Percentiles rank a stretch among this genome's conserved stretches.
Conservation (phyloP, 2,888 invertebrate species). For the Zelleria hepariella region DNA sequence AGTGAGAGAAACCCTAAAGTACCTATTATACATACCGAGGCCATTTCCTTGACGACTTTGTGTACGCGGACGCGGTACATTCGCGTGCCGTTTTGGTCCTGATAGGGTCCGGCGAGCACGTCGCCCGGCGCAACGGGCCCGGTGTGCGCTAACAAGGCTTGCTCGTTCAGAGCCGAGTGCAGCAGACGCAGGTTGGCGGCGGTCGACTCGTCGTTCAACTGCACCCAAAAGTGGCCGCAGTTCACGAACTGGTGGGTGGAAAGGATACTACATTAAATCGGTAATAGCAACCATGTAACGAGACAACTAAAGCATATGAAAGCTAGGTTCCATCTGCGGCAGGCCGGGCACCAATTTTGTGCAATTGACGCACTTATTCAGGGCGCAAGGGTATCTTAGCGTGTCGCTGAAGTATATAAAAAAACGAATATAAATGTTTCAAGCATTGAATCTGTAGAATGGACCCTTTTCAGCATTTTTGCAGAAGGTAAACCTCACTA, state of each 20-base stretch:
- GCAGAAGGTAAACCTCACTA: too few relatives aligned
- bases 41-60: conserved; percentile 37
- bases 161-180: conserved; percentile 25
- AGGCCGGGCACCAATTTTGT: too few relatives aligned
- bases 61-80: conserved; percentile 71
- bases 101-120: conserved; percentile 72
- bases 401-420: too few relatives aligned
- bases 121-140: conserved; percentile 50
- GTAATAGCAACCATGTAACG: too few relatives aligned
- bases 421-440: too few relatives aligned
- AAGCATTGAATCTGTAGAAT: too few relatives aligned
- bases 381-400: too few relatives aligned
- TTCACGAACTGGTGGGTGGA: conserved; percentile 33
- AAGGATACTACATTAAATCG: background rate
- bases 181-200: conserved; percentile 27
- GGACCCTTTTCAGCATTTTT: too few relatives aligned
- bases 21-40: conserved; percentile 36
- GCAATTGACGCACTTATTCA: too few relatives aligned
- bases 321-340: too few relatives aligned
- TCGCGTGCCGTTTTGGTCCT: conserved; percentile 29
- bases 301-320: too few relatives aligned
- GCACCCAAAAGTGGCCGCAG: conserved; percentile 80
- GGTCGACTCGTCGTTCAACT: conserved; percentile 62
- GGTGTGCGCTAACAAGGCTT: conserved; percentile 24
- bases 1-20: too few relatives aligned